phyloP scores from a whole-genome alignment of 2,797 vertebrate genomes.

The Champsocephalus esox region DNA sequence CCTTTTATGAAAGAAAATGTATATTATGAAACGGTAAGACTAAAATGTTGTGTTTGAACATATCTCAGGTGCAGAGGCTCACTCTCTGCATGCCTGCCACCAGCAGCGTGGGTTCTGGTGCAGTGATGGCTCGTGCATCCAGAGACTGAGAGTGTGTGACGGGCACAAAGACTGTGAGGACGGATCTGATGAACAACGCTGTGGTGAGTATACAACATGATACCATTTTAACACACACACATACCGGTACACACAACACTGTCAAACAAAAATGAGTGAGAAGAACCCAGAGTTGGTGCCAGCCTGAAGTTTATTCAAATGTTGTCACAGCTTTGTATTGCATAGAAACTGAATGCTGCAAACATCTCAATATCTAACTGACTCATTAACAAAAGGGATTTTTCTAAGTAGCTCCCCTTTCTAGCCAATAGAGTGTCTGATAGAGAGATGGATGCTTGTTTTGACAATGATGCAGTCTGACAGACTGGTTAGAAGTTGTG shows the following conservation, averaged over 20 bases:
- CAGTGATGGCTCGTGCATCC: slow-evolving; percentile 65
- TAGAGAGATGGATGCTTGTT: not conserved
- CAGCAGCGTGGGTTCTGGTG: slow-evolving; percentile 77
- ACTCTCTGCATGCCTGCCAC: slow-evolving; percentile 43
- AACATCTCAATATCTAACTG: not conserved
- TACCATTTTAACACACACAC: not conserved
- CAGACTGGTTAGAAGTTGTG: too few relatives aligned
- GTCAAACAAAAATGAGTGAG: too few relatives aligned
- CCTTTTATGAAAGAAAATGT: too few relatives aligned
- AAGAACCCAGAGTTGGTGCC: not conserved
- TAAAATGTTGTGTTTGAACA: not conserved
- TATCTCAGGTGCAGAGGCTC: slow-evolving; percentile 35
- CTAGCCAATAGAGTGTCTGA: not conserved
- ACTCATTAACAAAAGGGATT: not conserved
- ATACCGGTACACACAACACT: not conserved
- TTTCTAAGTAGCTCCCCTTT: not conserved
- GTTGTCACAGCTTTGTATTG: not conserved
- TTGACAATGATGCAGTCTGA: not conserved
- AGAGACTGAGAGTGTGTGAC: slow-evolving; percentile 76
- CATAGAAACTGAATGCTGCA: not conserved
- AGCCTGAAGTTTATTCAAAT: too few relatives aligned
- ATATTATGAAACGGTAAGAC: not conserved
- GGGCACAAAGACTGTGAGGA: slow-evolving; percentile 82
- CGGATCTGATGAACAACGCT: slow-evolving; percentile 82
- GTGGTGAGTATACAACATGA: slow-evolving; percentile 73